Evolutionary conservation across 1,140 invertebrate genomes (phyloP), one percentile per base, ranked within the genome.

Genomic region (Semibalanus balanoides): DNA sequence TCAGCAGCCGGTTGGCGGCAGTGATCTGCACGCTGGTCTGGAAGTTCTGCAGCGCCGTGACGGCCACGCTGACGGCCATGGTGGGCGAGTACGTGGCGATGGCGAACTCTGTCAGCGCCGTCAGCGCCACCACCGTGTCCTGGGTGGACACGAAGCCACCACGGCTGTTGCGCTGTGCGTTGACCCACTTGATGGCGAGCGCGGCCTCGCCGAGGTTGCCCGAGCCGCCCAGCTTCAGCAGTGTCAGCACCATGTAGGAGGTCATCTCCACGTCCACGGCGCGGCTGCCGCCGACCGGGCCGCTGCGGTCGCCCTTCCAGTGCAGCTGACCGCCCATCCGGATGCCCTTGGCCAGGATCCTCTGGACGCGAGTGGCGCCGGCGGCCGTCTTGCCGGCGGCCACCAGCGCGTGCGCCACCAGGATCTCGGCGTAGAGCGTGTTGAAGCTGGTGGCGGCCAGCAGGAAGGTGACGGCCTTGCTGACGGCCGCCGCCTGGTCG

Each of bases 121-220:
- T 87, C 30, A 91, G 81, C 3, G 87, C 90, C 0, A 90, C 82
- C 0, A 89, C 86, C 0, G 90, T 91, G 78, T 91, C 90, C 81
- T 83, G 88, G 0, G 89, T 89, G 19, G 90, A 92, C 0, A 88
- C 85, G 80, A 93, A 94, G 25, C 93, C 93, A 31, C 93, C 93
- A 35, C 88, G 84, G 30, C 17, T 72, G 14, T 72, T 76, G 9
- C 27, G 78, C 81, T 93, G 89, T 40, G 87, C 85, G 9, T 90
- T 87, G 77, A 94, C 83, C 91, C 91, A 94, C 69, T 88, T 85
- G 0, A 90, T 82, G 1, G 88, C 87, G 75, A 88, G 88, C 69
- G 87, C 81, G 3, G 86, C 84, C 29, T 85, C 82, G 28, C 88
- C 81, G 1, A 85, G 84, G 30, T 85, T 83, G 30, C 85, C 81